Percentiles rank a stretch among this genome's conserved stretches.
Conservation (phyloP, 2,888 invertebrate genomes). For the Pandemis cinnamomeana region DNA sequence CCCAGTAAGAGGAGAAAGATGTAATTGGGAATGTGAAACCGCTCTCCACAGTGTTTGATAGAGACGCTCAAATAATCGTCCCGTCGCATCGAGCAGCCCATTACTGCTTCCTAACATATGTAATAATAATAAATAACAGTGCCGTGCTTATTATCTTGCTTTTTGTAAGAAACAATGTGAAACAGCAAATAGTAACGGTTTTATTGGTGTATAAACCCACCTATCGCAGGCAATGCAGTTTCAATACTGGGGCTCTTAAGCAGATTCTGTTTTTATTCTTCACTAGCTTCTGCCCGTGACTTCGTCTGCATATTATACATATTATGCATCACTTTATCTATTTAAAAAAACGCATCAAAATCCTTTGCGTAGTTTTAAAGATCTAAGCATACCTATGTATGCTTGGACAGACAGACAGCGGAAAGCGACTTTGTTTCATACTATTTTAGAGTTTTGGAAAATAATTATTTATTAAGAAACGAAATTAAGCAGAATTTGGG, state of each 20-base stretch:
- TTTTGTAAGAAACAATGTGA: constrained; percentile 24
- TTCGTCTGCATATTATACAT: no score
- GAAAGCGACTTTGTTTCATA: no score
- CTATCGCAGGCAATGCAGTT: background rate
- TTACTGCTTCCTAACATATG: constrained; percentile 26
- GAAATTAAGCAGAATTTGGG: background rate
- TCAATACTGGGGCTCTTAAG: background rate
- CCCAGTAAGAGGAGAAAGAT: constrained; percentile 74
- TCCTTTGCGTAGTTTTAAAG: no score
- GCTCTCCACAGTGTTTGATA: constrained; percentile 66
- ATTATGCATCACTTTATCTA: no score
- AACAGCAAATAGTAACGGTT: constrained; percentile 17
- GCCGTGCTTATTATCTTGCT: constrained; percentile 27
- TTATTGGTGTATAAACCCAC: background rate
- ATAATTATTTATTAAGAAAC: background rate
- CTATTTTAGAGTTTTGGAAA: background rate
- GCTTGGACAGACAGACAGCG: no score
- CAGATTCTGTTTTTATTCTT: background rate
- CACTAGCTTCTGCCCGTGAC: background rate
- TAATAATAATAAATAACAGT: constrained; percentile 36
- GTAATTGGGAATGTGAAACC: constrained; percentile 73
- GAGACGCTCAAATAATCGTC: constrained; percentile 62
- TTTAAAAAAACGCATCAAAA: no score
- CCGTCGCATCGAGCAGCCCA: constrained; percentile 46
- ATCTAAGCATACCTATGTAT: no score